Conservation (phyloP, 1,140 invertebrate species). For the Calephelis nemesis region DNA sequence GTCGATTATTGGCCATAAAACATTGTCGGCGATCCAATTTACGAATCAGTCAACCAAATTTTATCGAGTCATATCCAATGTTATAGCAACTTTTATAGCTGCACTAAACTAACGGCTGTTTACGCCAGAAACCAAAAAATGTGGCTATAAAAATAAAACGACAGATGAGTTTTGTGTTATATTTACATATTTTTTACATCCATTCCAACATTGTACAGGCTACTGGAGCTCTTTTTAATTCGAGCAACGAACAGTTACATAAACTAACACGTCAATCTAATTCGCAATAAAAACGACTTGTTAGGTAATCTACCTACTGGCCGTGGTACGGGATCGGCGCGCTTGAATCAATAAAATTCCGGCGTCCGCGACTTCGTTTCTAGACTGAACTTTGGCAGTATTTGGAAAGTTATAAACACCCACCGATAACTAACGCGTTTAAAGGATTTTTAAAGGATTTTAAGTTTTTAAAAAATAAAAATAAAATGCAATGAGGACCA, state of each 20-base stretch:
- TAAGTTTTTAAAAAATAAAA: neutral
- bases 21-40: slow-evolving; percentile 20
- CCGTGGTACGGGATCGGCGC: slow-evolving; percentile 55
- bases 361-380: slow-evolving; percentile 59
- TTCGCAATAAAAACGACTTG: slow-evolving; percentile 74
- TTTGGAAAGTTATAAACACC: slow-evolving; percentile 45
- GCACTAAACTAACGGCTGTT: slow-evolving; percentile 38
- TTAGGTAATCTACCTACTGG: slow-evolving; percentile 73
- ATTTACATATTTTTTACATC: slow-evolving; percentile 78
- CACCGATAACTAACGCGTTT: slow-evolving; percentile 10
- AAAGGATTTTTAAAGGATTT: neutral
- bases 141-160: slow-evolving; percentile 60
- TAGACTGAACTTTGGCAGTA: slow-evolving; percentile 72
- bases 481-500: neutral
- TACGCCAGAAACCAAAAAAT: slow-evolving; percentile 47
- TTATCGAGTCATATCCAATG: slow-evolving; percentile 44
- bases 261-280: slow-evolving; percentile 79
- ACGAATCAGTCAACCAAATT: slow-evolving; percentile 34
- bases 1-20: neutral
- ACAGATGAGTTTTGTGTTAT: slow-evolving; percentile 67
- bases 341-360: slow-evolving; percentile 76
- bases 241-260: slow-evolving; percentile 79
- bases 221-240: slow-evolving; percentile 78
- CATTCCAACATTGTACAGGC: slow-evolving; percentile 78
- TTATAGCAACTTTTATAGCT: slow-evolving; percentile 46